phyloP scores from a whole-genome alignment of 2,888 invertebrate genomes.

The Dendrolimus houi region DNA sequence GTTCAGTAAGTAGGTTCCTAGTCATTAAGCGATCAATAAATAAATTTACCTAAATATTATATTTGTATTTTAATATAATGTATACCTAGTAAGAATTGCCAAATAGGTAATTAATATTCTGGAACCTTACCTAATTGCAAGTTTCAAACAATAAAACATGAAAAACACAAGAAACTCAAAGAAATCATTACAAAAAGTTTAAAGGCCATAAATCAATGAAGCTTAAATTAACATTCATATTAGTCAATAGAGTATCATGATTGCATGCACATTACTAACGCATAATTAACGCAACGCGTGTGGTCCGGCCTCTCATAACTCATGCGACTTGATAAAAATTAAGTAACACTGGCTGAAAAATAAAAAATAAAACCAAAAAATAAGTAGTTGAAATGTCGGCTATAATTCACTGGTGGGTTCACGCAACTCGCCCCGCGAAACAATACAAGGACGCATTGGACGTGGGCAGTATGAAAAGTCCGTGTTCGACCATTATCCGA shows the following conservation, averaged over 20 bases:
- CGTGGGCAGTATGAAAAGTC: constrained; percentile 39
- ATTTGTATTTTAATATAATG: too few relatives aligned
- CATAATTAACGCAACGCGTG: constrained; percentile 68
- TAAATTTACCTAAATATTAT: too few relatives aligned
- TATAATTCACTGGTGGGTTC: constrained; percentile 67
- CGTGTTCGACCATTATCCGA: constrained; percentile 17
- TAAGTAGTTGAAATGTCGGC: constrained; percentile 68
- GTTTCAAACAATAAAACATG: too few relatives aligned
- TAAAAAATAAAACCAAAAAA: constrained; percentile 67
- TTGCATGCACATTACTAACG: constrained; percentile 36
- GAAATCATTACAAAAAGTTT: neutral
- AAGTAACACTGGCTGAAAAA: constrained; percentile 69
- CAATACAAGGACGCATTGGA: constrained; percentile 69
- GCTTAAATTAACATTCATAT: neutral
- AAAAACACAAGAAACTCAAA: too few relatives aligned
- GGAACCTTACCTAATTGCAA: too few relatives aligned
- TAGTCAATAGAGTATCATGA: constrained; percentile 21
- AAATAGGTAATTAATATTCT: too few relatives aligned
- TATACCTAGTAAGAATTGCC: too few relatives aligned
- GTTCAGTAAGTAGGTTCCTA: too few relatives aligned
- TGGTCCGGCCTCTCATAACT: constrained; percentile 71
- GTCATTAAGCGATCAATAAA: too few relatives aligned
- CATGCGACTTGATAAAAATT: constrained; percentile 74
- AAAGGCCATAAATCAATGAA: neutral
- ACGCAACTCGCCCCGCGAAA: constrained; percentile 71